Conservation (phyloP, 2,888 invertebrate genomes). For the Torymus auratus region DNA sequence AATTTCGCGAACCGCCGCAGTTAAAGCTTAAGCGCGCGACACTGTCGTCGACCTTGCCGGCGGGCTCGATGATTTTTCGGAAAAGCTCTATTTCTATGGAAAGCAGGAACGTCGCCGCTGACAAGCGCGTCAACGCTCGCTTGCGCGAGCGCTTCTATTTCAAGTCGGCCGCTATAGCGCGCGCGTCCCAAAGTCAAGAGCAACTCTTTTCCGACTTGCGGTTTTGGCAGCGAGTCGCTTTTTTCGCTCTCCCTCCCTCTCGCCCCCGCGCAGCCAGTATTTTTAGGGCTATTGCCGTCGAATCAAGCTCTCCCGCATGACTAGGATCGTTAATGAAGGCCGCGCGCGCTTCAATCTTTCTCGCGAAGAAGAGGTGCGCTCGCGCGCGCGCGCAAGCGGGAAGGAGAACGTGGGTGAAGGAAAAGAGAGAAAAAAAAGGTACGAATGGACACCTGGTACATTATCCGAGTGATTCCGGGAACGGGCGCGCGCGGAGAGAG, state of each 20-base stretch:
- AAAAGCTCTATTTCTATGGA: slow-evolving; percentile 47
- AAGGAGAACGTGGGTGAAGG: too few relatives aligned
- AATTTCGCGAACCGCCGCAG: not conserved
- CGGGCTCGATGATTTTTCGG: slow-evolving; percentile 11
- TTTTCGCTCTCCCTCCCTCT: not conserved
- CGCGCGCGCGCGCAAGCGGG: too few relatives aligned
- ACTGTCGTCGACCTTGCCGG: slow-evolving; percentile 11
- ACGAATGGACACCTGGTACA: slow-evolving; percentile 49
- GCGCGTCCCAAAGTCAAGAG: slow-evolving; percentile 25
- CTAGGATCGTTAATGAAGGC: slow-evolving; percentile 49
- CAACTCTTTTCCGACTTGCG: slow-evolving; percentile 51
- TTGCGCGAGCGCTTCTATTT: slow-evolving; percentile 33
- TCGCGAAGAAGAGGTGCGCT: not conserved
- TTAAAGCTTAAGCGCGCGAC: not conserved
- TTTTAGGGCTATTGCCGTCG: slow-evolving; percentile 55
- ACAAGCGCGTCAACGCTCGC: not conserved
- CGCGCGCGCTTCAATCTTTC: not conserved
- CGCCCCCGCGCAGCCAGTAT: slow-evolving; percentile 46
- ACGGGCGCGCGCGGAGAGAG: not conserved
- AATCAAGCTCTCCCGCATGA: slow-evolving; percentile 33
- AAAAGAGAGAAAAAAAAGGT: slow-evolving; percentile 18
- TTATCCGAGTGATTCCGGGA: slow-evolving; percentile 50
- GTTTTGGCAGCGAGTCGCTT: slow-evolving; percentile 28
- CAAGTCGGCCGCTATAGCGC: not conserved
- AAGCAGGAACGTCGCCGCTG: not conserved